phyloP scores from a whole-genome alignment of 2,797 vertebrate species.

The Typhlichthys eigenmanni region DNA sequence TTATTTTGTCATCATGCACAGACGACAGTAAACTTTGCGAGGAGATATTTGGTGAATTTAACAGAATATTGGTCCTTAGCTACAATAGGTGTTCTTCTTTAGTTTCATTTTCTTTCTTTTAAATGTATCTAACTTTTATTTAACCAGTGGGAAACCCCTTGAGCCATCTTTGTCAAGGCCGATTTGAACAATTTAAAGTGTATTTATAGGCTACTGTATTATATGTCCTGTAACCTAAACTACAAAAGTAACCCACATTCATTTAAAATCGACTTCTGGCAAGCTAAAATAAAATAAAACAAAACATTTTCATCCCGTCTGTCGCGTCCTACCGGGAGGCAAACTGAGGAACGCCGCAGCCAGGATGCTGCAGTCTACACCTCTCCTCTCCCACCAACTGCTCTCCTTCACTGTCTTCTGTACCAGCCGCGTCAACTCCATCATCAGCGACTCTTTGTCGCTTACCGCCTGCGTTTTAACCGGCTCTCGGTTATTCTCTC shows the following conservation, averaged over 20 bases:
- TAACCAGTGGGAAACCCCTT: too few relatives aligned
- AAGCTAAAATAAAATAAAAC: neutral
- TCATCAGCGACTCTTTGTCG: conserved; percentile 79
- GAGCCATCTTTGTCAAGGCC: too few relatives aligned
- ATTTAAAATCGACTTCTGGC: neutral
- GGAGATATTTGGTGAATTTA: too few relatives aligned
- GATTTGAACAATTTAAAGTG: too few relatives aligned
- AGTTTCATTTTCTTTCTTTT: too few relatives aligned
- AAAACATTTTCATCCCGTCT: neutral
- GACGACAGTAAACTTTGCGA: neutral
- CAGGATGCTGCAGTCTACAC: conserved; percentile 85
- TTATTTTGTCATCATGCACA: too few relatives aligned
- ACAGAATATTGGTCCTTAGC: too few relatives aligned
- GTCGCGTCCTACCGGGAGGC: conserved; percentile 77
- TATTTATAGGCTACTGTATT: neutral
- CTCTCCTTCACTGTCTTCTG: conserved; percentile 81
- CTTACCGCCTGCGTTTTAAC: conserved; percentile 3
- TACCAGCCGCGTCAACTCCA: conserved; percentile 84
- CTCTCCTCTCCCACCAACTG: conserved; percentile 93
- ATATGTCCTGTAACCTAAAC: neutral
- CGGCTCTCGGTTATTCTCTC: neutral
- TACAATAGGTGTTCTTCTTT: too few relatives aligned
- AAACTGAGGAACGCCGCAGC: conserved; percentile 78
- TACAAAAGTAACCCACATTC: neutral
- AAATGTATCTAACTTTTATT: too few relatives aligned